phyloP scores from a whole-genome alignment of 2,888 invertebrate genomes.

The Lissocephala sabroskyi region DNA sequence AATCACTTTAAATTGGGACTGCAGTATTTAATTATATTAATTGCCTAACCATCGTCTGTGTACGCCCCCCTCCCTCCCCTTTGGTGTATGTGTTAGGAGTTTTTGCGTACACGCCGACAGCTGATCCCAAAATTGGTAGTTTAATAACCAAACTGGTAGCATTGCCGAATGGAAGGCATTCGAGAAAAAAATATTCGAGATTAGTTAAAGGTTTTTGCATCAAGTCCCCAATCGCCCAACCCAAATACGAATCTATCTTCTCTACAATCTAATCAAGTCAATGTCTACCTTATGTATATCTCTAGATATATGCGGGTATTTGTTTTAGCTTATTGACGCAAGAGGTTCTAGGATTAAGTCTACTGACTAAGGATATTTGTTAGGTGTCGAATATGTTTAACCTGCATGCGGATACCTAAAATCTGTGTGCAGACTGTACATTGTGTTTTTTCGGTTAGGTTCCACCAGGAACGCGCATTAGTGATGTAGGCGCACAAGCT shows the following conservation, averaged over 20 bases:
- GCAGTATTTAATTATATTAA: conserved; percentile 54
- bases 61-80: too few relatives aligned
- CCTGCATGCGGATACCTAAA: not conserved
- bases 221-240: not conserved
- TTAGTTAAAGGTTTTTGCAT: conserved; percentile 8
- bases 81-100: too few relatives aligned
- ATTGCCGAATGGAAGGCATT: conserved; percentile 21
- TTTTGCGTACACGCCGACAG: conserved; percentile 15
- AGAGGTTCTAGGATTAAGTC: conserved; percentile 59
- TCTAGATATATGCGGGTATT: conserved; percentile 18
- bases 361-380: conserved; percentile 44
- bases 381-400: conserved; percentile 47
- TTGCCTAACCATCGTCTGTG: too few relatives aligned
- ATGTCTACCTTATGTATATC: conserved; percentile 4
- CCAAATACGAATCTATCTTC: conserved; percentile 1
- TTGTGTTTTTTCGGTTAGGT: conserved; percentile 36
- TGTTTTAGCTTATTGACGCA: conserved; percentile 33
- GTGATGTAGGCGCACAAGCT: conserved; percentile 47
- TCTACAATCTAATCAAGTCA: not conserved
- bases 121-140: conserved; percentile 44
- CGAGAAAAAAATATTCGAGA: conserved; percentile 34
- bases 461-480: conserved; percentile 21
- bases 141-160: conserved; percentile 10
- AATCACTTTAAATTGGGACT: conserved; percentile 35
- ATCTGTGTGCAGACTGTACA: conserved; percentile 36